Conservation (phyloP, 2,797 vertebrate species). For the Siniperca undulata region DNA sequence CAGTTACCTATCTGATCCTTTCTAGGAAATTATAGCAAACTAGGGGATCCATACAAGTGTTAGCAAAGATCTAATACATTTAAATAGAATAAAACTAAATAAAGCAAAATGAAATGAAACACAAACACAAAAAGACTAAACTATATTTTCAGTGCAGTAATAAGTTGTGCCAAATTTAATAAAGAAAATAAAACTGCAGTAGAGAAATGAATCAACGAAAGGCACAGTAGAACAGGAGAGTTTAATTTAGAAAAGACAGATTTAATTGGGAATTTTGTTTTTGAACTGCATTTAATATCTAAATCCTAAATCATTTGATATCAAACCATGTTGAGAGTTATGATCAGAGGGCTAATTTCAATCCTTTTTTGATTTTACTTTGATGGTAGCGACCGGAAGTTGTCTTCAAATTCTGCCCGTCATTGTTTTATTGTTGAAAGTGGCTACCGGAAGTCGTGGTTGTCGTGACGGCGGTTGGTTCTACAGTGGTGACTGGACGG, state of each 20-base stretch:
- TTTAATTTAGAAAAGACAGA: not conserved
- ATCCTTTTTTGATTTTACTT: slow-evolving; percentile 19
- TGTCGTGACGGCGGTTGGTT: rapidly evolving
- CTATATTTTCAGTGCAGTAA: not conserved
- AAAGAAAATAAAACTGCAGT: not conserved
- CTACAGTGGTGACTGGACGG: not conserved
- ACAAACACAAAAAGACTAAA: not conserved
- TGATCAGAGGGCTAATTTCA: not conserved
- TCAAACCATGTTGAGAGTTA: not conserved
- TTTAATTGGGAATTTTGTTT: not conserved
- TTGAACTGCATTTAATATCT: not conserved
- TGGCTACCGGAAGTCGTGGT: not conserved
- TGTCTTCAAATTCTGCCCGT: not conserved
- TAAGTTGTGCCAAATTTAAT: not conserved
- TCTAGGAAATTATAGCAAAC: not conserved
- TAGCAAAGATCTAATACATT: too few relatives aligned
- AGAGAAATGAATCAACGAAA: not conserved
- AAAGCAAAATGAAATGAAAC: not conserved
- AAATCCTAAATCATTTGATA: not conserved
- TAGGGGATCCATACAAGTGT: not conserved
- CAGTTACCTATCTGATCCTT: not conserved
- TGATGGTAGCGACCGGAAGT: not conserved
- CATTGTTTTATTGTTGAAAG: slow-evolving; percentile 40
- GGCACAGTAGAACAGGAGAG: not conserved
- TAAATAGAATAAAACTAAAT: not conserved